phyloP scores from a whole-genome alignment of 1,140 invertebrate species.

The Drosophila albomicans region DNA sequence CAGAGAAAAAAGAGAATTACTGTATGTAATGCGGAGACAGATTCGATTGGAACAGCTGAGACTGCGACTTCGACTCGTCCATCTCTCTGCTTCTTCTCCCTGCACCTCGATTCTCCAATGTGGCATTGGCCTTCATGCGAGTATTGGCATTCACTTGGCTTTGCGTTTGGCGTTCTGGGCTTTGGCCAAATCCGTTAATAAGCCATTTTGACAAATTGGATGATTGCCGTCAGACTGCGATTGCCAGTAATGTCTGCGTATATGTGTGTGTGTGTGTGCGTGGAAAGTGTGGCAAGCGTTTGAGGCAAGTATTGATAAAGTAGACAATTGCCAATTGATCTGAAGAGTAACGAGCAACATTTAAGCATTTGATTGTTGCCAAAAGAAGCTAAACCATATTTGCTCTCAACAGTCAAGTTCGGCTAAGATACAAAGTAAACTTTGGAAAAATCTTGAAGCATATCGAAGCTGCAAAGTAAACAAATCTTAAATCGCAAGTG shows the following conservation, averaged over 20 bases:
- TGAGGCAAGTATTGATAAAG: constrained; percentile 19
- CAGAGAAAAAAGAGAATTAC: constrained; percentile 1
- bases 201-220: constrained; percentile 82
- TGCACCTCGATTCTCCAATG: constrained; percentile 25
- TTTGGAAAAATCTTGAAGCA: not conserved
- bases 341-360: constrained; percentile 32
- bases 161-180: constrained; percentile 50
- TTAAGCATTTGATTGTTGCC: constrained; percentile 30
- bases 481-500: constrained; percentile 2
- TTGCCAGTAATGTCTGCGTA: constrained; percentile 4
- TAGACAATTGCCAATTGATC: constrained; percentile 27
- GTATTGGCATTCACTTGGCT: constrained; percentile 54
- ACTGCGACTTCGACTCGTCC: constrained; percentile 14
- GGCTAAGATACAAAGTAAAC: constrained; percentile 16
- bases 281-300: constrained; percentile 29
- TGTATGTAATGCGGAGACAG: constrained; percentile 32
- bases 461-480: constrained; percentile 3
- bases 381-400: constrained; percentile 5
- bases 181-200: constrained; percentile 76
- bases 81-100: constrained; percentile 33
- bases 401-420: constrained; percentile 17
- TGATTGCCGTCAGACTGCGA: constrained; percentile 57
- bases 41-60: constrained; percentile 56
- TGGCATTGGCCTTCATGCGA: constrained; percentile 30
- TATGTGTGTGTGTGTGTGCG: not conserved